Conservation (phyloP, 2,113 vertebrate species). For the Mesembrinibis cayennensis region DNA sequence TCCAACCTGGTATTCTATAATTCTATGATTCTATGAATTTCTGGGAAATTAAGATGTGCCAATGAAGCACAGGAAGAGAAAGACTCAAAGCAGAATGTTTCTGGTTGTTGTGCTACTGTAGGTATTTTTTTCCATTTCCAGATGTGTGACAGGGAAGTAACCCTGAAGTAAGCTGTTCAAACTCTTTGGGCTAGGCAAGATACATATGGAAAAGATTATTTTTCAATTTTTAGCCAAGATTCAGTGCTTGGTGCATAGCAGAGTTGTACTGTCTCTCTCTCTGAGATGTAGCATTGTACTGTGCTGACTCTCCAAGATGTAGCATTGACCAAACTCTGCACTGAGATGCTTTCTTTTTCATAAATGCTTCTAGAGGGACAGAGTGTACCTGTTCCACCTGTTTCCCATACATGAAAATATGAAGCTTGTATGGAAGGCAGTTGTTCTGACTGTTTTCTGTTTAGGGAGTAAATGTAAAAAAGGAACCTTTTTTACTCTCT, state of each 20-base stretch:
- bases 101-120: neutral
- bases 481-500: neutral
- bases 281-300: neutral
- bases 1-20: no score
- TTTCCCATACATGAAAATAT: neutral
- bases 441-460: neutral
- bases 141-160: slow-evolving; percentile 1
- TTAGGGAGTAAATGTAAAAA: neutral
- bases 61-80: neutral
- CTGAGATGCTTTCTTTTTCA: neutral
- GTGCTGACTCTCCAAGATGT: neutral
- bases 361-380: neutral
- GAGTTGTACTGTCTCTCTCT: neutral
- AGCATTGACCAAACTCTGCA: neutral
- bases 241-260: neutral
- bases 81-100: neutral
- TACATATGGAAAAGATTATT: neutral
- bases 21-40: neutral
- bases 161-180: neutral
- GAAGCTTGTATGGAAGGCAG: neutral
- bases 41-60: neutral
- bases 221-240: neutral
- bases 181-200: neutral
- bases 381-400: neutral
- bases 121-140: neutral